phyloP scores from a whole-genome alignment of 92 coral and sea anemone species.

The Metridium senile region DNA sequence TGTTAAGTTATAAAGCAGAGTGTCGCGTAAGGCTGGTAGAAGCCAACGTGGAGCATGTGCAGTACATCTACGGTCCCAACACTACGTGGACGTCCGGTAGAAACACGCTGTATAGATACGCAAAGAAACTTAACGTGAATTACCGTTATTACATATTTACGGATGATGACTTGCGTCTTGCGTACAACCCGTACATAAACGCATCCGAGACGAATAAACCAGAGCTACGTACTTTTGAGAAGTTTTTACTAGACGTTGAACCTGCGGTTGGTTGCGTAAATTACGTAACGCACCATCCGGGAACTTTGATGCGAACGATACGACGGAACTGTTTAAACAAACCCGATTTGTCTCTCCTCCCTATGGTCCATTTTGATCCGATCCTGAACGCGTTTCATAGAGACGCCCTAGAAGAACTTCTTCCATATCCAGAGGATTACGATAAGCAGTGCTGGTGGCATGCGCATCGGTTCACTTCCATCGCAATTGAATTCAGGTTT shows the following conservation, averaged over 20 bases:
- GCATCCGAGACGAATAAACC: background rate
- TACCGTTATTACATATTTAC: slow-evolving; percentile 31
- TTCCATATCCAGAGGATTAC: slow-evolving; percentile 39
- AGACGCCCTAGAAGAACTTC: slow-evolving; percentile 37
- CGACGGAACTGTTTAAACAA: slow-evolving; percentile 30
- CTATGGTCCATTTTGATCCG: slow-evolving; percentile 51
- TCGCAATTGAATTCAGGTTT: slow-evolving; percentile 43
- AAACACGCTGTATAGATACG: slow-evolving; percentile 14
- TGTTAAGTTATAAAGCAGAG: slow-evolving; percentile 42
- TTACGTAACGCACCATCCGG: slow-evolving; percentile 7
- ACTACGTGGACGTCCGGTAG: slow-evolving; percentile 37
- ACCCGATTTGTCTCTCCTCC: slow-evolving; percentile 19
- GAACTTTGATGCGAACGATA: slow-evolving; percentile 7
- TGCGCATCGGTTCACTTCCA: slow-evolving; percentile 18
- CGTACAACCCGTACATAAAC: slow-evolving; percentile 16
- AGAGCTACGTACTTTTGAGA: slow-evolving; percentile 34
- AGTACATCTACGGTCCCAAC: slow-evolving; percentile 25
- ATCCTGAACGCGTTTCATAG: slow-evolving; percentile 52
- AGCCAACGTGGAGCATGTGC: slow-evolving; percentile 11
- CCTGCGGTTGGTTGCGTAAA: slow-evolving; percentile 62
- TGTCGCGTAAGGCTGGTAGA: background rate
- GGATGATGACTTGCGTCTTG: slow-evolving; percentile 27
- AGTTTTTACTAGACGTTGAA: slow-evolving; percentile 39
- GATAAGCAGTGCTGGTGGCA: slow-evolving; percentile 45
- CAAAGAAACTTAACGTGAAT: background rate